Base-by-base conservation (phyloP, 2,888 invertebrate species). In the Luffia ferchaultella region DNA sequence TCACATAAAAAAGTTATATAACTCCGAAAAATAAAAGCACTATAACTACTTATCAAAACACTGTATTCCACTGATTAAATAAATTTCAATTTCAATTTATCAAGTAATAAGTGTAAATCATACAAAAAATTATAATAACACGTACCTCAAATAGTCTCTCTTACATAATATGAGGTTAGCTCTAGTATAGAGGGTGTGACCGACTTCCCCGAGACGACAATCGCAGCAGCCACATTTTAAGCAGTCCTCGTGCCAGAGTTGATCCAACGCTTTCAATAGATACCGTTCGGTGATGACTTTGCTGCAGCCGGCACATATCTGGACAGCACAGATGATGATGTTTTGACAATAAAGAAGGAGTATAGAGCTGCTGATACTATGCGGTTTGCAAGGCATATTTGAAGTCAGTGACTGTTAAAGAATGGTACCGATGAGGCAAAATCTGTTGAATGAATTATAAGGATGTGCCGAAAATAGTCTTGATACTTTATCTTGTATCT, bases 211-310 rank as follows among this genome's bases (percentile, higher is more conserved):
- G 52, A 98, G 89, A 50, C 97, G 88, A 72, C 97, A 97, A 82
- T 97, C 96, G 77, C 98, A 98, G 84, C 97, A 97, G 61, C 96
- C 95, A 72, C 96, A 96, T 77, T 97, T 98, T 54, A 98, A 89
- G 74, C 98, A 98, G 83, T 98, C 97, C 75, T 98, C 98, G 76
- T 98, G 98, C 97, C 98, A 98, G 68, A 92, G 91, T 80, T 95
- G 90, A 74, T 97, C 97, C 66, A 97, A 77, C 1, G 97, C 97
- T 74, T 95, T 95, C 65, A 97, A 88, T 59, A 97, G 87, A 73
- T 90, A 96, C 62, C 95, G 88, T 73, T 96, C 97, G 41, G 93
- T 93, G 69, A 98, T 98, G 65, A 92, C 91, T 79, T 97, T 97
- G 69, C 93, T 93, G 77, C 97, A 98, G 30, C 96, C 96, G 49